These are phyloP conservation scores for Hylaeus anthracinus DNA, from an alignment of 1,140 invertebrate genomes.

Conservation along the genomic window DNA sequence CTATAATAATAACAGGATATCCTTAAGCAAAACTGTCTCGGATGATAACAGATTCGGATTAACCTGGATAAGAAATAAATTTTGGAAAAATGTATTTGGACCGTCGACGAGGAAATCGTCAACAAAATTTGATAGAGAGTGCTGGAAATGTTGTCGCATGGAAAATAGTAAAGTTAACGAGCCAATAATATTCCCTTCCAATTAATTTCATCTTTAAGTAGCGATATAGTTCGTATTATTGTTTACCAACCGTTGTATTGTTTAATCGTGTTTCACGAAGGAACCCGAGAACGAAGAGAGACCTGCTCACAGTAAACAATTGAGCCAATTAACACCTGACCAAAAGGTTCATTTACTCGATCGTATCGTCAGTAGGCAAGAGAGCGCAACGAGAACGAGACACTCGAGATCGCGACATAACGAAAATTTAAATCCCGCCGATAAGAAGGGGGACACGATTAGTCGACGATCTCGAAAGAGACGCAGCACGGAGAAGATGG, in stretches of 20 bases:
- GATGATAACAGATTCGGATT: conserved; percentile 15
- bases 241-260: conserved; percentile 5
- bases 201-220: not conserved
- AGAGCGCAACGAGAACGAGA: conserved; percentile 63
- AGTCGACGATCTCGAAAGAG: conserved; percentile 80
- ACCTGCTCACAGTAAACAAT: conserved; percentile 71
- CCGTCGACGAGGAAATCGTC: conserved; percentile 6
- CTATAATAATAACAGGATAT: conserved; percentile 32
- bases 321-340: conserved; percentile 75
- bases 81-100: conserved; percentile 20
- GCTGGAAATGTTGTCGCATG: conserved; percentile 11
- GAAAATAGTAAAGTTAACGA: conserved; percentile 38
- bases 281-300: conserved; percentile 75
- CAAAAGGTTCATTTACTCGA: conserved; percentile 77
- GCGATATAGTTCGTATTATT: not conserved
- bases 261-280: conserved; percentile 58
- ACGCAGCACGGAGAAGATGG: conserved; percentile 81
- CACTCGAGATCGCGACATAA: conserved; percentile 73
- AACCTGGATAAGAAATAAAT: conserved; percentile 35
- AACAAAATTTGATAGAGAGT: not conserved
- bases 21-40: not conserved
- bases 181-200: not conserved
- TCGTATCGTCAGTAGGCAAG: conserved; percentile 70
- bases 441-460: conserved; percentile 74
- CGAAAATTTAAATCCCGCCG: conserved; percentile 70